Percentiles rank a stretch among this genome's conserved stretches.
These are phyloP conservation scores for Poecilia picta DNA, from an alignment of 2,797 vertebrate genomes.

Conservation along the genomic window DNA sequence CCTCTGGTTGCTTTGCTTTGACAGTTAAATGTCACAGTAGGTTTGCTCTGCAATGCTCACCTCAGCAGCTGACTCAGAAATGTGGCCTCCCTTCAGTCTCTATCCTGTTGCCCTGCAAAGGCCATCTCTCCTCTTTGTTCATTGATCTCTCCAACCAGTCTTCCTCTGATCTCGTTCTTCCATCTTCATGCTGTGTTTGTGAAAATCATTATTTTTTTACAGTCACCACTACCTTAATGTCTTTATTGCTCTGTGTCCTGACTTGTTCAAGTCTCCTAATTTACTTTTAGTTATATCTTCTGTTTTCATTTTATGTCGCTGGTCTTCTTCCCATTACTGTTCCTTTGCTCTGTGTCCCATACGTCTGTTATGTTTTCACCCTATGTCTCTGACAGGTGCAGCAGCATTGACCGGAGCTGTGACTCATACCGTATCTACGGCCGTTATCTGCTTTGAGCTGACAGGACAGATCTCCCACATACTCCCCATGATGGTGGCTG, in stretches of 20 bases:
- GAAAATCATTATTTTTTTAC: not conserved
- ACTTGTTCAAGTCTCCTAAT: not conserved
- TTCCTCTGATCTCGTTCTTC: not conserved
- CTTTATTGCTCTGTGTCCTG: not conserved
- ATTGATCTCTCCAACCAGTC: constrained; percentile 8
- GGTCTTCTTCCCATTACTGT: not conserved
- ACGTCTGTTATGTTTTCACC: not conserved
- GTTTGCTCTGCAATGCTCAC: constrained; percentile 50
- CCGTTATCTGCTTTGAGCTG: constrained; percentile 97
- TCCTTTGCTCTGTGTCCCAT: not conserved
- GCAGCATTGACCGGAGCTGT: constrained; percentile 94
- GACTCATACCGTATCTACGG: constrained; percentile 96
- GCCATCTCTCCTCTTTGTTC: constrained; percentile 16
- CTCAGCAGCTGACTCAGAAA: constrained; percentile 61
- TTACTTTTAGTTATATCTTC: not conserved
- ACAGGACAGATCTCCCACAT: constrained; percentile 98
- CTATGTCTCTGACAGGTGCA: constrained; percentile 79
- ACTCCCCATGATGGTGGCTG: constrained; percentile 97
- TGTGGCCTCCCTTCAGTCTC: constrained; percentile 28
- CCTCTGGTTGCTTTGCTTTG: constrained; percentile 44
- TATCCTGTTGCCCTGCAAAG: constrained; percentile 18
- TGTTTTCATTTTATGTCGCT: not conserved
- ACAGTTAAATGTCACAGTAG: constrained; percentile 60
- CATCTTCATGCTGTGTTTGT: not conserved
- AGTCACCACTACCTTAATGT: not conserved